Conservation (phyloP, 2,113 vertebrate genomes). For the Calcarius ornatus region DNA sequence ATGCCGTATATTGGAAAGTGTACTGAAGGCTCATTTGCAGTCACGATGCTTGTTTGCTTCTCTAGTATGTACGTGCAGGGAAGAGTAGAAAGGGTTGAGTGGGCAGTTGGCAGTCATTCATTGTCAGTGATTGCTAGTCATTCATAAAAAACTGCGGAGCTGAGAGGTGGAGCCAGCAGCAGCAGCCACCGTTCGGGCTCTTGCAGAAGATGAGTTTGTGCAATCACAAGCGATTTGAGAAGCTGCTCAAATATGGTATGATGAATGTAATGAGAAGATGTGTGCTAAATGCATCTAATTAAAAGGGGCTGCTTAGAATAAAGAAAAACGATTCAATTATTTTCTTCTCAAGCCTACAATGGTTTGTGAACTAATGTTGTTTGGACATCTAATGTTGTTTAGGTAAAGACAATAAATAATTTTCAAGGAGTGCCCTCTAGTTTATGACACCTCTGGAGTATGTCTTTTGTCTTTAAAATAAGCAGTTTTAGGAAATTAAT, state of each 20-base stretch:
- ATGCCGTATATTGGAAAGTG: constrained; percentile 51
- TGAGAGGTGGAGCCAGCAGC: constrained; percentile 65
- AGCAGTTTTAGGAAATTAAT: not conserved
- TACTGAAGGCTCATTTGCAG: constrained; percentile 66
- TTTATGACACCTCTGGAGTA: not conserved
- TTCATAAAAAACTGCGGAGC: constrained; percentile 76
- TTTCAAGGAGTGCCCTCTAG: not conserved
- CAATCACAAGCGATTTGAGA: constrained; percentile 60
- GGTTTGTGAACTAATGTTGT: not conserved
- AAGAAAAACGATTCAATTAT: not conserved
- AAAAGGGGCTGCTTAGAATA: not conserved
- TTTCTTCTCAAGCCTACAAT: not conserved
- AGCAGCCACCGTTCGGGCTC: constrained; percentile 52
- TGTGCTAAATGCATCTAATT: constrained; percentile 57
- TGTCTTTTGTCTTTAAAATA: not conserved
- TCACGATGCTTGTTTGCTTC: constrained; percentile 55
- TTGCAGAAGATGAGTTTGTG: constrained; percentile 60
- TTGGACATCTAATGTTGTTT: not conserved
- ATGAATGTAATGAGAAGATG: constrained; percentile 36
- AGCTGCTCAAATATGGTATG: constrained; percentile 20
- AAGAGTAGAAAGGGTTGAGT: constrained; percentile 73
- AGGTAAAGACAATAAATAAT: not conserved
- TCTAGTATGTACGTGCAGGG: constrained; percentile 54
- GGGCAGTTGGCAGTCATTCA: constrained; percentile 78
- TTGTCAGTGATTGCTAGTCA: constrained; percentile 74